A percentile compares a stretch with the other conserved stretches of the same genome.
Conservation (phyloP, 2,113 vertebrate species). For the Pteruthius melanotis region DNA sequence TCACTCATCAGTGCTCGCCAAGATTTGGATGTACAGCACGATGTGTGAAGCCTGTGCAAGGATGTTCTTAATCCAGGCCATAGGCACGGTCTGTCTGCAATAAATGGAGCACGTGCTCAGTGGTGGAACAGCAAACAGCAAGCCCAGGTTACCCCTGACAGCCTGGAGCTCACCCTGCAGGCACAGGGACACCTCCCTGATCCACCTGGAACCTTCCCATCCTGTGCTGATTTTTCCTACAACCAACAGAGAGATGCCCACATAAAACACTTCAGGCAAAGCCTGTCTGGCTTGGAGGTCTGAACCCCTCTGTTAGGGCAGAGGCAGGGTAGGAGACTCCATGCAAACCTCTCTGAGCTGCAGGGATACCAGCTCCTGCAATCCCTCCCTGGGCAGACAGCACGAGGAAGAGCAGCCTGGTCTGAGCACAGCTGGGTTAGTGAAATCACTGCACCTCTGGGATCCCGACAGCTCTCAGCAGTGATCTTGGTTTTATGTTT, state of each 20-base stretch:
- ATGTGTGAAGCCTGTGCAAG: neutral
- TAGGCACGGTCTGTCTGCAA: neutral
- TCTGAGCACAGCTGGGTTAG: fast-evolving
- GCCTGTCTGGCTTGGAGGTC: neutral
- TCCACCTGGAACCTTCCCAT: neutral
- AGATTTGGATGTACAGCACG: neutral
- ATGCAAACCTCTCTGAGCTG: neutral
- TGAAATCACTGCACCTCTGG: fast-evolving
- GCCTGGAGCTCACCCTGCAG: neutral
- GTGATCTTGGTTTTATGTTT: neutral
- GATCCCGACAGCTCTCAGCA: neutral
- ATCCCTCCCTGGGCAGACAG: neutral
- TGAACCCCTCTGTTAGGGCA: neutral
- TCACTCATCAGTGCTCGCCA: neutral
- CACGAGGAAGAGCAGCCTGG: fast-evolving
- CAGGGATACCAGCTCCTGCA: neutral
- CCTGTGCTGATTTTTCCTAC: fast-evolving
- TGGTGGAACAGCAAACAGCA: neutral
- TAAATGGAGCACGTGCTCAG: neutral
- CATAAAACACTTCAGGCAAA: neutral
- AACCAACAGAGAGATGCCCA: neutral
- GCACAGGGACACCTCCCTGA: neutral
- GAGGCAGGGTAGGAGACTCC: neutral
- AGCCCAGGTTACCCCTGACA: neutral
- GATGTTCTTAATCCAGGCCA: neutral